Base-by-base conservation (phyloP, 2,888 invertebrate genomes). In the Synanthedon andrenaeformis region DNA sequence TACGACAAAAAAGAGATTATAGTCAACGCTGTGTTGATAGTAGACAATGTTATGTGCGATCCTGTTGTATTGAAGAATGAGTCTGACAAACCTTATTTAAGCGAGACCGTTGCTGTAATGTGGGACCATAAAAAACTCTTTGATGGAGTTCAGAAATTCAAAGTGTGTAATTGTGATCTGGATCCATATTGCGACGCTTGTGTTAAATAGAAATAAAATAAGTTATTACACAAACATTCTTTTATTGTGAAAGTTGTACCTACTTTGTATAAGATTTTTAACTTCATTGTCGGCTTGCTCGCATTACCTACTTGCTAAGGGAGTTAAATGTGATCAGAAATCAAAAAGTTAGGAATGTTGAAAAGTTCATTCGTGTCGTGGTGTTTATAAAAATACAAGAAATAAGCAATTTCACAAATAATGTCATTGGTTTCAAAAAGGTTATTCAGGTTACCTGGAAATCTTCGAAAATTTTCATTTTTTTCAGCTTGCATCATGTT, bases 111-210 rank as follows among this genome's bases (percentile, higher is more conserved):
- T 12, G 65, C 73, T 14, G 74, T 81, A 45, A 57, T 79, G 42
- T 83, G 82, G 81, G 77, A 82, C 62, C 69, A 70, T 54, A 72
- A 62, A 51, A 82, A 82, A 60, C 57, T 65, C 54, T 77, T 83
- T 60, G 82, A 83, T 56, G 81, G 82, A 57, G 66, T 63, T 12
- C 55, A 72, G 12, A 66, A 67, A 12, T 70, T 82, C 57, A 65
- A 67, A 64, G 72, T 82, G 52, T 80, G 80, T 54, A 69, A 76
- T 45, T 78, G 81, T 64, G 79, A 82, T 65, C 63, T 79, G 54
- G 75, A 76, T 52, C 64, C 70, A 28, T 59, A 57, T 54, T 80
- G 79, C 58, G 57, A 57, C 11, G 74, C 70, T 55, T 80, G 79
- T 62, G 62, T 60, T 53, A 62, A 65, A 56, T 50, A 56, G 54